Percentiles rank a stretch among this genome's conserved stretches.
Evolutionary conservation across 2,888 invertebrate species (phyloP).

Genomic region (Luperina nickerlii): DNA sequence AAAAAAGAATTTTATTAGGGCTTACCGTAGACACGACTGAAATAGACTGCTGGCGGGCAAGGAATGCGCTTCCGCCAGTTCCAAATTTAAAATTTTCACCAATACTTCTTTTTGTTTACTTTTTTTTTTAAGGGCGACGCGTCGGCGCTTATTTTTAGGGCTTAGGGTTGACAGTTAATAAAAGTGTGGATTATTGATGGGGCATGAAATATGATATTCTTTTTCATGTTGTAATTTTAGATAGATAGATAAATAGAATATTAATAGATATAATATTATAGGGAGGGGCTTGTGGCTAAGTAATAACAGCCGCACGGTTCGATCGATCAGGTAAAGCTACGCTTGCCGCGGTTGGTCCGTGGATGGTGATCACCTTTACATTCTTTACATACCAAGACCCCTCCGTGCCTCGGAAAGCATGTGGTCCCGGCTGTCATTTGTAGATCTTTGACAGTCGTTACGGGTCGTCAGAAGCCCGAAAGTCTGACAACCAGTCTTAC

Average conservation of each 20-base stretch:
- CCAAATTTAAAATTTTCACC: constrained; percentile 80
- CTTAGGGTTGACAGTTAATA: constrained; percentile 54
- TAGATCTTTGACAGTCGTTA: too few species aligned
- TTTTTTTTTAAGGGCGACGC: constrained; percentile 50
- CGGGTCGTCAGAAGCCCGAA: too few species aligned
- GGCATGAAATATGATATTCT: constrained; percentile 44
- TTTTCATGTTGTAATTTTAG: constrained; percentile 45
- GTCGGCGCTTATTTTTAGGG: constrained; percentile 39
- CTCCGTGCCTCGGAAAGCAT: too few species aligned
- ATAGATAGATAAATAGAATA: background rate
- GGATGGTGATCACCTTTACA: too few species aligned
- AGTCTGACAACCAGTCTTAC: too few species aligned
- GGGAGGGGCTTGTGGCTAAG: background rate
- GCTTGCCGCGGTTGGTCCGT: too few species aligned
- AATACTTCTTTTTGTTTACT: constrained; percentile 68
- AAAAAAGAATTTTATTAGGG: constrained; percentile 54
- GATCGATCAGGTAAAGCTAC: background rate
- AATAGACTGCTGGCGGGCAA: constrained; percentile 74
- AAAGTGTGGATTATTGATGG: constrained; percentile 39
- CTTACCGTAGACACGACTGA: constrained; percentile 70
- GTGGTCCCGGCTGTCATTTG: too few species aligned
- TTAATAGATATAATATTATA: too few species aligned
- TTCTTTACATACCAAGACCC: too few species aligned
- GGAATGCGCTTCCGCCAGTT: constrained; percentile 83
- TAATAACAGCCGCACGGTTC: background rate